Evolutionary conservation across 2,797 vertebrate genomes (phyloP), one percentile per base, ranked within the genome.

Genomic region (Microcaecilia unicolor): DNA sequence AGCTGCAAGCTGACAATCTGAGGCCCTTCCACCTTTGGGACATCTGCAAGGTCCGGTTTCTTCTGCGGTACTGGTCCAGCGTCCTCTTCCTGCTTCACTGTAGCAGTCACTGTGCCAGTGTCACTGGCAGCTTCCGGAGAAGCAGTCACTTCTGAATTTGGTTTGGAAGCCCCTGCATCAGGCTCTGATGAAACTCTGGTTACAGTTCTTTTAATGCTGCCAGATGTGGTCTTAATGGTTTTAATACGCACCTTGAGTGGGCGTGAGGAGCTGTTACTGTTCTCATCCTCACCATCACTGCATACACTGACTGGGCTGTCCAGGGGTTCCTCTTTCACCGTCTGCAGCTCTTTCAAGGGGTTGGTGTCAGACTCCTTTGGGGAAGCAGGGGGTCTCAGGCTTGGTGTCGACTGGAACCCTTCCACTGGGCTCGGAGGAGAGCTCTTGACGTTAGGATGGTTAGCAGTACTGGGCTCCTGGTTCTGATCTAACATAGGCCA

Each of bases 171-270:
- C 1, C n/a, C 51, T 0, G 65, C 64, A 5, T 73, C 77, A 0
- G 80, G 67, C 15, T 81, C 76, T 0, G 78, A 78, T 1, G 80
- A 71, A n/a, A 82, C 77, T 22, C 84, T 75, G 17, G 86, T 86
- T 9, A 89, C 85, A 0, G 91, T 88, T 34, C 86, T 69, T 11
- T 86, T 90, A 64, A 92, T 82, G 60, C 76, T 87, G 7, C 91
- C 90, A 0, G 81, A 83, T 1, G 86, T 77, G 0, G 87, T 90
- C 47, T 98, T 98, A 40, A 98, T 88, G 22, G 93, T 98, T 65
- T 94, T 98, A 51, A 97, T 97, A 53, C 92, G 76, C 25, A 97
- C 92, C 31, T 96, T 97, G 28, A 97, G 83, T 1, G 89, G 91
- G 27, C 93, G 71, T 0, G 93, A 88, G 1, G 83, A 80, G 14